Conservation (phyloP, 2,797 vertebrate genomes). For the Loriculus beryllinus region DNA sequence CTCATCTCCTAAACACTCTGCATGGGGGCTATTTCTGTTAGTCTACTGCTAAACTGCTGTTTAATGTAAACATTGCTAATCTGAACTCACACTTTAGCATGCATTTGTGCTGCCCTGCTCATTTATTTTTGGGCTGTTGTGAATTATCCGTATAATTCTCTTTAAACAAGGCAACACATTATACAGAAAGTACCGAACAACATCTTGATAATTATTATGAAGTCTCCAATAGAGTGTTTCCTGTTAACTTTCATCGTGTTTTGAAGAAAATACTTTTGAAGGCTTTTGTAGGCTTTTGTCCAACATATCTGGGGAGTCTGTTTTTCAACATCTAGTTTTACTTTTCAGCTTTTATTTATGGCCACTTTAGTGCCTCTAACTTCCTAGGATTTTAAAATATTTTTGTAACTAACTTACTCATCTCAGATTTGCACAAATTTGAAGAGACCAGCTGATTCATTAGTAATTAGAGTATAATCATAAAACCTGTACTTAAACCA, state of each 20-base stretch:
- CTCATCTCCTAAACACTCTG: not conserved
- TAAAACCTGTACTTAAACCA: not conserved
- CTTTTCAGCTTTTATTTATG: not conserved
- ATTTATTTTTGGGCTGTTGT: not conserved
- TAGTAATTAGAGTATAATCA: not conserved
- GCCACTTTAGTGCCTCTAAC: not conserved
- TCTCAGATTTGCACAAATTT: not conserved
- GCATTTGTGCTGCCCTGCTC: not conserved
- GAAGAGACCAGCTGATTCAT: not conserved
- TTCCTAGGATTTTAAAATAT: not conserved
- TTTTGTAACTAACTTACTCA: not conserved
- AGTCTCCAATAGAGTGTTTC: conserved; percentile 24
- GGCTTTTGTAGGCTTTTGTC: conserved; percentile 50
- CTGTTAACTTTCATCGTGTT: conserved; percentile 48
- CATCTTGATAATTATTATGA: conserved; percentile 18
- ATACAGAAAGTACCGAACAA: conserved; percentile 7
- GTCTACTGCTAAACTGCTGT: not conserved
- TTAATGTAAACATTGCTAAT: not conserved
- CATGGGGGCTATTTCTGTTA: not conserved
- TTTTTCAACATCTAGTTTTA: conserved; percentile 54
- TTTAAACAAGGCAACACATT: not conserved
- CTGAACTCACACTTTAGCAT: not conserved
- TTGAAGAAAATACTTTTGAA: conserved; percentile 54
- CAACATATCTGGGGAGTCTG: conserved; percentile 37
- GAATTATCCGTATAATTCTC: not conserved